These are phyloP conservation scores for Anadara kagoshimensis DNA, from an alignment of 1,140 invertebrate genomes.

Conservation along the genomic window DNA sequence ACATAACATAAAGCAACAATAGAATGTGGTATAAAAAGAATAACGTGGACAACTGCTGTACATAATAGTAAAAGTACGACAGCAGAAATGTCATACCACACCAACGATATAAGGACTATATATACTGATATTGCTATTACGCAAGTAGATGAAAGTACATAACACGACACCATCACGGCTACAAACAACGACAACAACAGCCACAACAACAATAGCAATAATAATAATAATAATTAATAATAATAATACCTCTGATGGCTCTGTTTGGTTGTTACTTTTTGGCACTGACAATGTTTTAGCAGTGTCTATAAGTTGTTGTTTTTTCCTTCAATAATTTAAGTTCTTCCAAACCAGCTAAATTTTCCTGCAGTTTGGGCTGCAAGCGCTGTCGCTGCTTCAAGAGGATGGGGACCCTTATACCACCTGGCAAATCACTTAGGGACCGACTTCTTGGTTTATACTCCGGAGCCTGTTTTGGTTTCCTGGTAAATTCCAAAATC, in stretches of 20 bases:
- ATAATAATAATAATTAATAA: not conserved
- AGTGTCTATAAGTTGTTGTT: conserved; percentile 27
- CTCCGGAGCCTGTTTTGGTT: conserved; percentile 24
- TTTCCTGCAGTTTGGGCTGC: conserved; percentile 30
- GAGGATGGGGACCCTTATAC: conserved; percentile 35
- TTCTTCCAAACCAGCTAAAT: conserved; percentile 40
- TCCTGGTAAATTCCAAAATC: conserved; percentile 18
- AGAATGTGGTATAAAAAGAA: no score
- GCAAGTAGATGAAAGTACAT: no score
- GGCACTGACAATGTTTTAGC: conserved; percentile 14
- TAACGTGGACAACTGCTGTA: no score
- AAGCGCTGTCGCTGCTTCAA: conserved; percentile 31
- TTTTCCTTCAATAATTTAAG: conserved; percentile 38
- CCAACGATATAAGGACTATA: no score
- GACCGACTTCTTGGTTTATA: conserved; percentile 36
- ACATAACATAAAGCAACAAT: no score
- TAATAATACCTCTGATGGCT: not conserved
- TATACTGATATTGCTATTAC: no score
- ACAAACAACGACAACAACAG: not conserved
- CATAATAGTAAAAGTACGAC: no score
- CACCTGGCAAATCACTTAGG: conserved; percentile 36
- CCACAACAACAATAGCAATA: not conserved
- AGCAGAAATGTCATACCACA: no score
- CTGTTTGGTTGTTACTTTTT: not conserved
- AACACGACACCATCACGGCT: no score